Percentiles rank a stretch among this genome's conserved stretches.
These are phyloP conservation scores for Corynorhinus townsendii DNA, from an alignment of 2,113 vertebrate genomes.

Conservation along the genomic window DNA sequence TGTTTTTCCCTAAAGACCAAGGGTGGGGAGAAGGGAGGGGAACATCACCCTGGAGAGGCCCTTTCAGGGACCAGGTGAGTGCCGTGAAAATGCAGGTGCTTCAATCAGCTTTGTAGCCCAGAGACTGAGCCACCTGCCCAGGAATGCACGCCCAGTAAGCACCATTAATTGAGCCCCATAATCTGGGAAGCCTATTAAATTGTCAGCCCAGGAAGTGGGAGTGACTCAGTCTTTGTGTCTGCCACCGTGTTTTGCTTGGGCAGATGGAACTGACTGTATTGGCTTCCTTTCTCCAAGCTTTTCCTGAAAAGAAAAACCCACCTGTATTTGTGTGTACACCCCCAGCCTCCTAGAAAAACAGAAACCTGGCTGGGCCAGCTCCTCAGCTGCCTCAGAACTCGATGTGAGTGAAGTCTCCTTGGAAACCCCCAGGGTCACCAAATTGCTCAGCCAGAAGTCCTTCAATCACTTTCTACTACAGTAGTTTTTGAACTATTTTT, in stretches of 20 bases:
- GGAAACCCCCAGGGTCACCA: not conserved
- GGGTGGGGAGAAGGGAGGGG: not conserved
- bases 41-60: not conserved
- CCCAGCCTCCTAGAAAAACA: conserved; percentile 39
- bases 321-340: not conserved
- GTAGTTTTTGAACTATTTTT: not conserved
- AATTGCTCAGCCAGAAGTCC: not conserved
- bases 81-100: not conserved
- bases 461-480: not conserved
- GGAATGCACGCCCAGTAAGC: not conserved
- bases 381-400: not conserved
- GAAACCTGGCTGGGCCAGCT: not conserved
- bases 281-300: not conserved
- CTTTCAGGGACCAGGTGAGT: not conserved
- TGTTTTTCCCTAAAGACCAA: conserved; percentile 19
- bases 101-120: not conserved
- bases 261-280: not conserved
- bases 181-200: not conserved
- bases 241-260: not conserved
- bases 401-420: not conserved
- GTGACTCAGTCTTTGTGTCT: not conserved
- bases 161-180: not conserved
- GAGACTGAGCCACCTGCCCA: accelerated
- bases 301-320: conserved; percentile 20
- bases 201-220: not conserved